These are phyloP conservation scores for Drosophila pseudotakahashii DNA, from an alignment of 2,888 invertebrate species.

Conservation along the genomic window DNA sequence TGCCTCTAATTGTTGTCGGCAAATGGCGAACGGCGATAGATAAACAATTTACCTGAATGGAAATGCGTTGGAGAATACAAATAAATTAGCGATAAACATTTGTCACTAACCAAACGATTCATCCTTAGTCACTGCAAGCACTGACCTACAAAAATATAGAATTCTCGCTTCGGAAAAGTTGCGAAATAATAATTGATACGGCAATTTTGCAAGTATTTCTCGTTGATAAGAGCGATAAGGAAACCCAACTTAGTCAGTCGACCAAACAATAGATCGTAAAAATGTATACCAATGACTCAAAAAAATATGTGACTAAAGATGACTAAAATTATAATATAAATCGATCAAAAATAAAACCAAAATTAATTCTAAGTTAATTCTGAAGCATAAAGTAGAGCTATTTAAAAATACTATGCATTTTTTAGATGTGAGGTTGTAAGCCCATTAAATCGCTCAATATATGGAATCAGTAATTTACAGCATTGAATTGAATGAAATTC, in stretches of 20 bases:
- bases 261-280: conserved; percentile 20
- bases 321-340: neutral
- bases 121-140: conserved; percentile 34
- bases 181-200: conserved; percentile 18
- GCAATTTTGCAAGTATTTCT: neutral
- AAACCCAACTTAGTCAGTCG: conserved; percentile 10
- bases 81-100: conserved; percentile 23
- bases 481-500: conserved; percentile 23
- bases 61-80: conserved; percentile 4
- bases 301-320: neutral
- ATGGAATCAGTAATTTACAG: conserved; percentile 10
- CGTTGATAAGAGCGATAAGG: conserved; percentile 14
- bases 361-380: no score
- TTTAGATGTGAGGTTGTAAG: neutral
- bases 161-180: conserved; percentile 4
- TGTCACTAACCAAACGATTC: conserved; percentile 17
- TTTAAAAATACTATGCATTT: neutral
- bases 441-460: conserved; percentile 6
- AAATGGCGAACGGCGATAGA: conserved; percentile 13
- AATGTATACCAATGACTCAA: neutral
- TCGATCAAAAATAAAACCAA: no score
- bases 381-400: neutral
- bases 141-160: conserved; percentile 52
- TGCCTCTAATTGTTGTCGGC: conserved; percentile 31
- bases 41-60: conserved; percentile 12